Percentiles rank a stretch among this genome's conserved stretches.
Conservation (phyloP, 2,113 vertebrate genomes). For the Tyto alba region DNA sequence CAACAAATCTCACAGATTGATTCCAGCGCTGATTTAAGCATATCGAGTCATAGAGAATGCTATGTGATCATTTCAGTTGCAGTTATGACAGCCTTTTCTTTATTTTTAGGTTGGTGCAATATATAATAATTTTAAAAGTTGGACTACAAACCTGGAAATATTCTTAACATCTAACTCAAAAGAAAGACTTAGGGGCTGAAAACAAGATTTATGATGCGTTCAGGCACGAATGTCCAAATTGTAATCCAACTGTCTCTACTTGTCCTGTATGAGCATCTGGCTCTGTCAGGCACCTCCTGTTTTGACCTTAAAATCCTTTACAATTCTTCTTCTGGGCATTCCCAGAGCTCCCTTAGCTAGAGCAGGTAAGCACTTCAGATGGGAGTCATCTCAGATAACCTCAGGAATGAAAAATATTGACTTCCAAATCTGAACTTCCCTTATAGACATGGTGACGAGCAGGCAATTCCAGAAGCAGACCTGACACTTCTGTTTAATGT, state of each 20-base stretch:
- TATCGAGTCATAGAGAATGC: neutral
- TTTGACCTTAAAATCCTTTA: neutral
- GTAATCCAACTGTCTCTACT: neutral
- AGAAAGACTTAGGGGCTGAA: neutral
- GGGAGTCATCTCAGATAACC: neutral
- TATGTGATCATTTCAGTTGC: neutral
- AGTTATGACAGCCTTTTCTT: neutral
- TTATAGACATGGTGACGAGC: neutral
- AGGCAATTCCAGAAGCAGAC: neutral
- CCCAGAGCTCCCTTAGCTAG: neutral
- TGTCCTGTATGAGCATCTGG: neutral
- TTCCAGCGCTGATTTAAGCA: neutral
- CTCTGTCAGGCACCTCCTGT: neutral
- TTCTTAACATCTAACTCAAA: neutral
- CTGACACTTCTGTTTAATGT: neutral
- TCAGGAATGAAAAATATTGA: neutral
- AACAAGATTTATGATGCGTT: neutral
- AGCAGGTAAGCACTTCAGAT: neutral
- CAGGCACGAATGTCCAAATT: neutral
- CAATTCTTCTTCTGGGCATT: neutral
- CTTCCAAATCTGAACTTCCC: neutral
- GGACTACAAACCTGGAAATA: neutral
- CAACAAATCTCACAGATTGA: neutral
- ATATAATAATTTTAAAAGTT: neutral
- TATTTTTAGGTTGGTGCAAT: neutral